Conservation (phyloP, 2,888 invertebrate species). For the Nomada goodeniana region DNA sequence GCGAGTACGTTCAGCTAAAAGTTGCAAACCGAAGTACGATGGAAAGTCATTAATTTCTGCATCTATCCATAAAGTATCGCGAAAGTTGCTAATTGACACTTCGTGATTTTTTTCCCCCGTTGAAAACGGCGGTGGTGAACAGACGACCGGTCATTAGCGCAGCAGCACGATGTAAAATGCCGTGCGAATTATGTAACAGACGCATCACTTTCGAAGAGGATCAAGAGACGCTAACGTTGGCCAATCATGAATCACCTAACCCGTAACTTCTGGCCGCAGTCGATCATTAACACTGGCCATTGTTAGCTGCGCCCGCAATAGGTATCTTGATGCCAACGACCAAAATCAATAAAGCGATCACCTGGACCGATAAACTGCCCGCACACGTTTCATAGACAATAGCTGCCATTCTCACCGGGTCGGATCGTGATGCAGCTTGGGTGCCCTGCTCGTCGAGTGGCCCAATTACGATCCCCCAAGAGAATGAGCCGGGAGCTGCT, state of each 20-base stretch:
- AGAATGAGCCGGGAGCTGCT: slow-evolving; percentile 3
- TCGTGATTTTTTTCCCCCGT: not conserved
- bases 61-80: not conserved
- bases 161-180: not conserved
- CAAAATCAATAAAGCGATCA: slow-evolving; percentile 78
- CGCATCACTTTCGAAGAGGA: not conserved
- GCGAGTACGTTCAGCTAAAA: too few relatives aligned
- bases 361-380: slow-evolving; percentile 51
- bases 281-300: slow-evolving; percentile 75
- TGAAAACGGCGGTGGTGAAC: not conserved
- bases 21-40: too few relatives aligned
- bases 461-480: slow-evolving; percentile 37
- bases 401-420: slow-evolving; percentile 52
- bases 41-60: too few relatives aligned
- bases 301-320: slow-evolving; percentile 74
- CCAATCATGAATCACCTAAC: slow-evolving; percentile 30
- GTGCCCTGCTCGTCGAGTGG: slow-evolving; percentile 23
- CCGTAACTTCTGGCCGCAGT: slow-evolving; percentile 41
- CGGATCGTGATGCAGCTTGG: slow-evolving; percentile 40
- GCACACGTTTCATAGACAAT: slow-evolving; percentile 62
- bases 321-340: slow-evolving; percentile 77
- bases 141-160: not conserved
- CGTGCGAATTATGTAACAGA: not conserved
- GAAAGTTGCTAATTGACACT: slow-evolving; percentile 18
- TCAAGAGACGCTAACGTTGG: slow-evolving; percentile 12